A percentile compares a stretch with the other conserved stretches of the same genome.
Evolutionary conservation across 1,140 invertebrate species (phyloP).

Genomic region (Melipona quadrifasciata): DNA sequence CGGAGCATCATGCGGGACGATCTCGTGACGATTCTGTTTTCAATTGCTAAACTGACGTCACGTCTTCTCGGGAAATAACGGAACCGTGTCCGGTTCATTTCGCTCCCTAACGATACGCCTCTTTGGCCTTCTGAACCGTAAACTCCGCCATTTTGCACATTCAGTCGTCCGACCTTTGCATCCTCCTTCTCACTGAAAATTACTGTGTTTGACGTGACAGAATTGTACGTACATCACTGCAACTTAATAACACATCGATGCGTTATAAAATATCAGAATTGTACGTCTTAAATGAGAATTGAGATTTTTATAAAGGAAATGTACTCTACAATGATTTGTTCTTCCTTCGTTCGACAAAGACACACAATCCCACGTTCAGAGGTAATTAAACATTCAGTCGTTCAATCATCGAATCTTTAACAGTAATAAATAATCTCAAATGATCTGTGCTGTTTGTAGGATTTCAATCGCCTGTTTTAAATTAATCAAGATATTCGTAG

Average conservation of each 20-base stretch:
- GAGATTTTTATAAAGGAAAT: background rate
- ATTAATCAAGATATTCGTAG: no score
- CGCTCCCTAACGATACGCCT: background rate
- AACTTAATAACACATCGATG: no score
- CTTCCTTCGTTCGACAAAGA: background rate
- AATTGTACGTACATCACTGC: no score
- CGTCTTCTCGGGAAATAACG: conserved; percentile 21
- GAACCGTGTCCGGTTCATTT: conserved; percentile 19
- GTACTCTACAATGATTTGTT: background rate
- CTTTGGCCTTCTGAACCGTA: background rate
- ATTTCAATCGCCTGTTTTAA: no score
- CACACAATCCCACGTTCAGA: background rate
- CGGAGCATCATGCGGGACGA: conserved; percentile 17
- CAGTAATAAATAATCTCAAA: no score
- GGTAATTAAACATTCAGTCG: background rate
- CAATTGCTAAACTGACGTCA: conserved; percentile 21
- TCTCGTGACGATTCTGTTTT: conserved; percentile 33
- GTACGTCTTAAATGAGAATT: no score
- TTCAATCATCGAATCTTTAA: background rate
- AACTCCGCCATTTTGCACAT: background rate
- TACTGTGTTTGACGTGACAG: background rate
- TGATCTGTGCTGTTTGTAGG: no score
- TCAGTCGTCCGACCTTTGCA: background rate
- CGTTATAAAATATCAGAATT: no score
- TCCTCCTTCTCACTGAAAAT: background rate